Percentiles rank a stretch among this genome's conserved stretches.
These are phyloP conservation scores for Otolemur crassicaudatus DNA, from an alignment of 2,797 vertebrate species.

Conservation along the genomic window DNA sequence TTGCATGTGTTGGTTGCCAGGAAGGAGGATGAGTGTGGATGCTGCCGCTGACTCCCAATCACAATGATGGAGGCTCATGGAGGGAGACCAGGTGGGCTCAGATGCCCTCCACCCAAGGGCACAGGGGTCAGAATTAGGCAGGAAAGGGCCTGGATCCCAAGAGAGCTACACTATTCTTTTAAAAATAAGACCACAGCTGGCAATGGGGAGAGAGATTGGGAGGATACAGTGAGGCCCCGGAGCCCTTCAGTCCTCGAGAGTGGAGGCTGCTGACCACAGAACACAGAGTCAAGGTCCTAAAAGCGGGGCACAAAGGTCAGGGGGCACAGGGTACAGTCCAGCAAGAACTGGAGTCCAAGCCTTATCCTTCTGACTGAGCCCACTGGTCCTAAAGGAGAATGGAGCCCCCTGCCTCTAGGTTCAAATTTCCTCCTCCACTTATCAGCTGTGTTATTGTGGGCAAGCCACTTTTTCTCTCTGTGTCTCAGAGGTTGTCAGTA, in stretches of 20 bases:
- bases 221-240: not conserved
- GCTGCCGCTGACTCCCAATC: not conserved
- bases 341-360: not conserved
- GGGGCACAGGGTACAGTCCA: not conserved
- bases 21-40: not conserved
- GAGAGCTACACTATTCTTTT: not conserved
- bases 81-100: not conserved
- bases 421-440: not conserved
- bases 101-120: not conserved
- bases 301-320: not conserved
- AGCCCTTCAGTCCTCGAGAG: not conserved
- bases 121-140: not conserved
- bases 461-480: not conserved
- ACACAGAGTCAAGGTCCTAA: not conserved
- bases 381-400: not conserved
- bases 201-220: not conserved
- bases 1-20: not conserved
- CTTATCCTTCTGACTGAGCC: not conserved
- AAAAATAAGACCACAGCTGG: slow-evolving; percentile 4
- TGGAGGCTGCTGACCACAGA: not conserved
- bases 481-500: not conserved
- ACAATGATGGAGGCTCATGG: not conserved
- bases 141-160: not conserved
- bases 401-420: not conserved
- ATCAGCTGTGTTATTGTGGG: not conserved